Conservation (phyloP, 2,797 vertebrate species). For the Parauchenoglanis punctatus region DNA sequence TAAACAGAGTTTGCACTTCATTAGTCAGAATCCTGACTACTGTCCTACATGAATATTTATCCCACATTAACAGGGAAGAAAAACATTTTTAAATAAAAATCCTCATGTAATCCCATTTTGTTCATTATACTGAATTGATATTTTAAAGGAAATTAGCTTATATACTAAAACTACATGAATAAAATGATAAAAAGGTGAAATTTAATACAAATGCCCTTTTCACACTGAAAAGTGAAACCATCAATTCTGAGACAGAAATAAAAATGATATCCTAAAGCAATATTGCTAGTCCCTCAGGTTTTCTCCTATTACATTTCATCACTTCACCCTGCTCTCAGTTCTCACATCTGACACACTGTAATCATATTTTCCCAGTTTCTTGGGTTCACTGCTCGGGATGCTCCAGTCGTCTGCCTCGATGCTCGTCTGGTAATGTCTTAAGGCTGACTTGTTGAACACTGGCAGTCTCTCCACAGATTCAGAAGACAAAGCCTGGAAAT, state of each 20-base stretch:
- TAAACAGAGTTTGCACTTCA: neutral
- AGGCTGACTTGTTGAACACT: conserved; percentile 94
- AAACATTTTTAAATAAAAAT: neutral
- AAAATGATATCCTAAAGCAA: neutral
- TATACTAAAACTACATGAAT: conserved; percentile 8
- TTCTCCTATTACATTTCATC: conserved; percentile 2
- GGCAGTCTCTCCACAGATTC: conserved; percentile 95
- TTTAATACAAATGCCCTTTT: conserved; percentile 40
- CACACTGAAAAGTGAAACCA: conserved; percentile 42
- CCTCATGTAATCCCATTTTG: neutral
- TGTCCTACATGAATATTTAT: neutral
- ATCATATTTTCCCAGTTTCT: conserved; percentile 81
- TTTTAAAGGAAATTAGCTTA: conserved; percentile 6
- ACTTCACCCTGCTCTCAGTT: conserved; percentile 10
- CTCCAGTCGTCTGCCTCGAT: conserved; percentile 95
- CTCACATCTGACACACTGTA: conserved; percentile 65
- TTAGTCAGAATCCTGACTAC: neutral
- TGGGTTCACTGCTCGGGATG: conserved; percentile 91
- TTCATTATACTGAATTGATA: conserved; percentile 14
- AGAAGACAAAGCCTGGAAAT: conserved; percentile 87
- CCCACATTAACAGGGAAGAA: neutral
- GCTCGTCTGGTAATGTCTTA: conserved; percentile 87
- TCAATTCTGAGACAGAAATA: conserved; percentile 14
- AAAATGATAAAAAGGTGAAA: neutral
- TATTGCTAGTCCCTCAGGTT: neutral